A percentile compares a stretch with the other conserved stretches of the same genome.
Evolutionary conservation across 2,113 vertebrate species (phyloP).

Genomic region (Zosterops japonicus): DNA sequence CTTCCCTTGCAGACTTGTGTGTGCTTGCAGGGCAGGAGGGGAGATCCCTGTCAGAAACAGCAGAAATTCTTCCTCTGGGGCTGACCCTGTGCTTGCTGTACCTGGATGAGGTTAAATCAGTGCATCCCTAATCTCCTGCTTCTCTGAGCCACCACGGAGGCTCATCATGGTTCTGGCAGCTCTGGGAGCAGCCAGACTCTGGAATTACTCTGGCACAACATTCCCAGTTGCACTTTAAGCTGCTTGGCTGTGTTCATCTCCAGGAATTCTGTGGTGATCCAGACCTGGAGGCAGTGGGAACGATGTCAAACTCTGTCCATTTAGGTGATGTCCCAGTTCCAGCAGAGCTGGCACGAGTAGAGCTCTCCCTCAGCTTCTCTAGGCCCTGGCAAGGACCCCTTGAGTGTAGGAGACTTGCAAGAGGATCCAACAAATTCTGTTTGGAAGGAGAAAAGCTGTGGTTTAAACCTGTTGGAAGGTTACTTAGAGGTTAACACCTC

Average conservation of each 20-base stretch:
- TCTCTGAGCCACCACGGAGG: neutral
- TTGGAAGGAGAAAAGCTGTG: neutral
- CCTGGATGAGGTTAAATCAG: neutral
- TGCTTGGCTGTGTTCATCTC: neutral
- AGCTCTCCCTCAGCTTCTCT: neutral
- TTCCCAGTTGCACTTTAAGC: neutral
- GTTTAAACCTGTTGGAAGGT: neutral
- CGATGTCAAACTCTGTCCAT: neutral
- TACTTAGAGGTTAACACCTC: neutral
- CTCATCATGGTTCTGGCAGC: neutral
- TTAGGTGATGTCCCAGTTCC: neutral
- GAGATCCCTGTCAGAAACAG: neutral
- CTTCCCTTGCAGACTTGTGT: neutral
- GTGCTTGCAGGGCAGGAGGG: neutral
- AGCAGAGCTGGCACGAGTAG: neutral
- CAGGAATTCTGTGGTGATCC: neutral
- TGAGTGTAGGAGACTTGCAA: neutral
- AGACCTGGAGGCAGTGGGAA: neutral
- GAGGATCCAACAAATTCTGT: neutral
- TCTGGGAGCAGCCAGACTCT: neutral
- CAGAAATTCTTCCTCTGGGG: neutral
- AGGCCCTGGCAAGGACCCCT: neutral
- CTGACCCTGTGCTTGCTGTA: neutral
- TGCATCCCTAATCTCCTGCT: neutral
- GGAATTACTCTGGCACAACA: neutral